These are phyloP conservation scores for Aphyosemion australe DNA, from an alignment of 2,113 vertebrate species.

Conservation along the genomic window DNA sequence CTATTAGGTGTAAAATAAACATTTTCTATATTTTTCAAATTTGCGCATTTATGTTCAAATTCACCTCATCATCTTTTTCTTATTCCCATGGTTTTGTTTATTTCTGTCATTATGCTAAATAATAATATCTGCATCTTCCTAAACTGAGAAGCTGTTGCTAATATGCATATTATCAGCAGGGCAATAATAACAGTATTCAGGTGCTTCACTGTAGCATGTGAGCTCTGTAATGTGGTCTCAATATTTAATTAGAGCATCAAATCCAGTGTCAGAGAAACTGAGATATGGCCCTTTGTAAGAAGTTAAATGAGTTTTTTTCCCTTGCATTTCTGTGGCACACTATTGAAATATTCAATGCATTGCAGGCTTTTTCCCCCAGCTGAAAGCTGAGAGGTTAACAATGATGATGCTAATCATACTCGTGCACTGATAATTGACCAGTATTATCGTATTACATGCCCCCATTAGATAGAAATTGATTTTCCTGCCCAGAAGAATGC, in stretches of 20 bases:
- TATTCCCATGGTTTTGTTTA: not conserved
- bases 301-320: conserved; percentile 30
- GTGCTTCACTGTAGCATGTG: conserved; percentile 18
- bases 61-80: not conserved
- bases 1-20: too few relatives aligned
- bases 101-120: not conserved
- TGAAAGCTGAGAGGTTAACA: conserved; percentile 62
- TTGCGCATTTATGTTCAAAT: not conserved
- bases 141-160: not conserved
- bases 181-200: conserved; percentile 27
- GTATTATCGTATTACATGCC: conserved; percentile 60
- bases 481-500: conserved; percentile 42
- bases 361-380: not conserved
- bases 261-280: conserved; percentile 20
- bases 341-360: conserved; percentile 36
- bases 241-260: conserved; percentile 36
- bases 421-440: conserved; percentile 55
- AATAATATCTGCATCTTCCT: conserved; percentile 6
- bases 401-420: conserved; percentile 53
- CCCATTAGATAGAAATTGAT: conserved; percentile 67
- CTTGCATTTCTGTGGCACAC: conserved; percentile 11
- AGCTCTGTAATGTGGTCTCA: conserved; percentile 30
- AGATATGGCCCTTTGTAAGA: conserved; percentile 13
- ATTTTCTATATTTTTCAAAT: not conserved
- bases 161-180: conserved; percentile 26